Conservation (phyloP, 2,888 invertebrate species). For the Amphipyra tragopoginis region DNA sequence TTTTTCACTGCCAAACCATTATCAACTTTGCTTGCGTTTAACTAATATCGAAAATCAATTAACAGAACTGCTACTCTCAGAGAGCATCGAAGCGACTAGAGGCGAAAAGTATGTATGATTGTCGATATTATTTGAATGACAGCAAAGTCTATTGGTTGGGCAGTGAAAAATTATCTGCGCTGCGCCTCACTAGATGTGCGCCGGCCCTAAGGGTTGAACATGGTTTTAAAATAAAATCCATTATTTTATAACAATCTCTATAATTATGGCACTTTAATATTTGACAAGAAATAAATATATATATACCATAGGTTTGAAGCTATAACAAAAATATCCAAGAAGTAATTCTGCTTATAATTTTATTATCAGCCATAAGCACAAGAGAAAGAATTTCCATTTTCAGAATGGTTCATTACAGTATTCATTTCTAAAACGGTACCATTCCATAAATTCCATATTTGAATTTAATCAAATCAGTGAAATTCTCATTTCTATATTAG, state of each 20-base stretch:
- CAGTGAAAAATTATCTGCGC: too few species aligned
- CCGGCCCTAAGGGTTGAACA: background rate
- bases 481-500: too few species aligned
- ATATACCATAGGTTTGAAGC: slow-evolving; percentile 66
- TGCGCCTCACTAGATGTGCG: too few species aligned
- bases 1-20: too few species aligned
- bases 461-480: background rate
- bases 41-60: too few species aligned
- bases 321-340: slow-evolving; percentile 43
- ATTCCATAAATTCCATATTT: slow-evolving; percentile 3
- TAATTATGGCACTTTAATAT: slow-evolving; percentile 81
- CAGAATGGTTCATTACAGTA: slow-evolving; percentile 24
- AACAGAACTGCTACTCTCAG: too few species aligned
- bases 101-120: too few species aligned
- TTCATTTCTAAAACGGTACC: slow-evolving; percentile 20
- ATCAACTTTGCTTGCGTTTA: too few species aligned
- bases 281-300: slow-evolving; percentile 66
- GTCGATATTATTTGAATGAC: too few species aligned
- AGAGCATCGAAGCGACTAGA: too few species aligned
- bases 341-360: slow-evolving; percentile 31
- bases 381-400: slow-evolving; percentile 21
- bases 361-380: slow-evolving; percentile 46
- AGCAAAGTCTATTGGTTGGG: too few species aligned
- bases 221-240: slow-evolving; percentile 59
- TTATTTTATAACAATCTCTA: slow-evolving; percentile 75